Percentiles rank a stretch among this genome's conserved stretches.
These are phyloP conservation scores for Papio anubis DNA, from an alignment of 2,113 vertebrate species.

Conservation along the genomic window DNA sequence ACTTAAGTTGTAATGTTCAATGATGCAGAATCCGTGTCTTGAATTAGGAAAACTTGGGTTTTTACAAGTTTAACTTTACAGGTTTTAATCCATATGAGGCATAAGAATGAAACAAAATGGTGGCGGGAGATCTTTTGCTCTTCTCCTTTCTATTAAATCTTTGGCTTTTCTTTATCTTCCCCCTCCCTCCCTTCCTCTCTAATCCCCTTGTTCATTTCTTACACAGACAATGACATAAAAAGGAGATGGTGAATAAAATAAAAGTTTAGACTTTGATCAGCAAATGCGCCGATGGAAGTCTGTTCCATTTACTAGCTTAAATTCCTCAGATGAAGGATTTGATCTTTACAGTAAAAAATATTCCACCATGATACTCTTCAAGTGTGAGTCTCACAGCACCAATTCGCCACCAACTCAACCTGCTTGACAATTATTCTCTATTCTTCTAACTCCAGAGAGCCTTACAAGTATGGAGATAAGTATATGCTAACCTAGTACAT, in stretches of 20 bases:
- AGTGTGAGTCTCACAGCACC: neutral
- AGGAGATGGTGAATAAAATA: neutral
- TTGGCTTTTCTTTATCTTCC: neutral
- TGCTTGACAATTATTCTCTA: neutral
- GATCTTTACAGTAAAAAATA: conserved; percentile 16
- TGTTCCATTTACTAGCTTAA: neutral
- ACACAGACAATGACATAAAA: neutral
- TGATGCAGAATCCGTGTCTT: conserved; percentile 46
- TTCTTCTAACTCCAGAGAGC: neutral
- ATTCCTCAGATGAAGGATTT: conserved; percentile 4
- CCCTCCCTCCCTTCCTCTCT: neutral
- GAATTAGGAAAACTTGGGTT: conserved; percentile 45
- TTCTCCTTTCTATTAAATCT: neutral
- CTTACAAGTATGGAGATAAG: neutral
- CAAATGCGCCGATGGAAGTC: neutral
- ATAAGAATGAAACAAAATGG: neutral
- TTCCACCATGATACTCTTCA: neutral
- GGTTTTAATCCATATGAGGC: neutral
- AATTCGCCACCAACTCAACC: neutral
- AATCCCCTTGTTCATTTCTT: neutral
- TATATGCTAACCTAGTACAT: neutral
- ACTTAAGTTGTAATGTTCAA: conserved; percentile 47
- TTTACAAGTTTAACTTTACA: neutral
- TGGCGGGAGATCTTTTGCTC: neutral
- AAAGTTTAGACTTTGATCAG: neutral